Evolutionary conservation across 2,113 vertebrate genomes (phyloP).

Genomic region (Pelvicachromis taeniatus): DNA sequence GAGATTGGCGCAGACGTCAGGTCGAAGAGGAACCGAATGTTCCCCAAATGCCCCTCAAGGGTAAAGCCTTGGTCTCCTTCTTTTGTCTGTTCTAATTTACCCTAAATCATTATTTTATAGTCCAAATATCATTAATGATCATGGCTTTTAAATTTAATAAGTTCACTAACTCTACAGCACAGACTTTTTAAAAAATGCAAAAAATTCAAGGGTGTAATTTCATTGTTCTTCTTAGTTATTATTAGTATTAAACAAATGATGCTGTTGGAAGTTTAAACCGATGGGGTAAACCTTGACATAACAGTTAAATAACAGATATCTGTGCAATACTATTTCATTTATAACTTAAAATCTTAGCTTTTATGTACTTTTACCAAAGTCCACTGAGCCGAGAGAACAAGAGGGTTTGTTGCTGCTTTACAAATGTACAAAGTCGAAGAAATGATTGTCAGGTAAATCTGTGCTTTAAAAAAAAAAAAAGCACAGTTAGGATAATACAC

Average conservation of each 20-base stretch:
- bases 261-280: background rate
- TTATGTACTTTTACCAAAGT: background rate
- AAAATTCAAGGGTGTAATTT: background rate
- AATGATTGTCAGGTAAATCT: conserved; percentile 23
- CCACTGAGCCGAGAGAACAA: background rate
- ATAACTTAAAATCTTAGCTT: background rate
- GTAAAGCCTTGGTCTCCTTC: conserved; percentile 21
- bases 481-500: conserved; percentile 14
- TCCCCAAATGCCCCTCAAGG: conserved; percentile 46
- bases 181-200: background rate
- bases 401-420: background rate
- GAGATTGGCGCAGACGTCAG: conserved; percentile 34
- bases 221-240: background rate
- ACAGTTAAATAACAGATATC: background rate
- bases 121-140: background rate
- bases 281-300: background rate
- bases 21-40: conserved; percentile 50
- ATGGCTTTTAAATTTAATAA: background rate
- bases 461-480: background rate
- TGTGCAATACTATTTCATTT: background rate
- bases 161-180: background rate
- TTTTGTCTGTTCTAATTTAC: background rate
- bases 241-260: background rate
- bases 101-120: background rate
- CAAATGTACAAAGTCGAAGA: background rate